Evolutionary conservation across 1,140 invertebrate genomes (phyloP).

Genomic region (Eueides isabella): DNA sequence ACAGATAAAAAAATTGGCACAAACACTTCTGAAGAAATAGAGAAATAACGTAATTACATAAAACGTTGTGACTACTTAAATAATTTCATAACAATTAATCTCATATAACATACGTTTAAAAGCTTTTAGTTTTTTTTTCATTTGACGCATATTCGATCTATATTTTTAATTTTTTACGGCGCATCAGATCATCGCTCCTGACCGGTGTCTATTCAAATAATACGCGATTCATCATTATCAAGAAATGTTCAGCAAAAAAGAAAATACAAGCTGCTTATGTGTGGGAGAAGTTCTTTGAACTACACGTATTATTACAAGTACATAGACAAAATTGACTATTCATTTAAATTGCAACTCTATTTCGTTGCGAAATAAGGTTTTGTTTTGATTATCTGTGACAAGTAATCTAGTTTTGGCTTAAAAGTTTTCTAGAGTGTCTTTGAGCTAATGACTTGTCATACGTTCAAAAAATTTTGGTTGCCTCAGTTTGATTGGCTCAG

Average conservation of each 20-base stretch:
- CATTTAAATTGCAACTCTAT: slow-evolving; percentile 17
- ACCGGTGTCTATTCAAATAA: slow-evolving; percentile 57
- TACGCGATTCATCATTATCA: slow-evolving; percentile 64
- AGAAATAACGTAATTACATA: background rate
- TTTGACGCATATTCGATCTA: slow-evolving; percentile 24
- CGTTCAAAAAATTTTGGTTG: slow-evolving; percentile 19
- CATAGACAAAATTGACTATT: slow-evolving; percentile 17
- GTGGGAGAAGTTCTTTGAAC: slow-evolving; percentile 69
- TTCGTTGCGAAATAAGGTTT: background rate
- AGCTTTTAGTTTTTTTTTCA: slow-evolving; percentile 36
- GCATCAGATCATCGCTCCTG: slow-evolving; percentile 53
- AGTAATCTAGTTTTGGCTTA: slow-evolving; percentile 36
- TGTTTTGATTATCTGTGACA: background rate
- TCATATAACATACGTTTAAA: slow-evolving; percentile 6
- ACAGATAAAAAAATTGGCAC: too few relatives aligned
- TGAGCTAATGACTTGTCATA: slow-evolving; percentile 27
- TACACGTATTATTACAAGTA: slow-evolving; percentile 28
- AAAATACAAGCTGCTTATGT: slow-evolving; percentile 41
- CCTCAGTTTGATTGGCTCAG: background rate
- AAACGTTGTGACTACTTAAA: background rate
- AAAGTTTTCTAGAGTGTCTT: slow-evolving; percentile 20
- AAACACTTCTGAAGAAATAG: background rate
- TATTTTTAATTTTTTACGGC: slow-evolving; percentile 30
- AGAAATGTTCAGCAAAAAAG: slow-evolving; percentile 65
- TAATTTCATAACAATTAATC: background rate